Conservation (phyloP, 2,888 invertebrate genomes). For the Taphrorychus bicolor region DNA sequence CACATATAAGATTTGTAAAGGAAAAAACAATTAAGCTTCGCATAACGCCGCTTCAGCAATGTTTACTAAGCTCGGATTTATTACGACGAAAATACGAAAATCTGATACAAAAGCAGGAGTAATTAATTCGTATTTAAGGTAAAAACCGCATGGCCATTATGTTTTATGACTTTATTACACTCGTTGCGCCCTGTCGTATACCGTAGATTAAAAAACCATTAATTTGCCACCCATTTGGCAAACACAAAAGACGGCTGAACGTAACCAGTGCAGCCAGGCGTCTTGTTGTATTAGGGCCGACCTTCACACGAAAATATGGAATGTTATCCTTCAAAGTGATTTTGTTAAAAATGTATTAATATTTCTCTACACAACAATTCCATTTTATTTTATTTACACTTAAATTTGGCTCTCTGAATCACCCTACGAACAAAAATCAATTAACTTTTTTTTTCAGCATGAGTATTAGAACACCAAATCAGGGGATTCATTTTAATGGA, state of each 20-base stretch:
- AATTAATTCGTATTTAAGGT: constrained; percentile 12
- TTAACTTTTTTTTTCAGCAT: no score
- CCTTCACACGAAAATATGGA: background rate
- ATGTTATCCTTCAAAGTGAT: background rate
- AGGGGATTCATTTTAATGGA: no score
- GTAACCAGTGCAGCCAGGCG: background rate
- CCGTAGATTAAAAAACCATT: constrained; percentile 32
- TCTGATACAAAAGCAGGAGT: constrained; percentile 1
- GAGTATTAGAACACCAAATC: no score
- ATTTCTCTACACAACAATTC: background rate
- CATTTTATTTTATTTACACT: no score
- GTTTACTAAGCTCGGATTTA: background rate
- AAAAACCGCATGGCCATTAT: constrained; percentile 16
- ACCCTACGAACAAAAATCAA: no score
- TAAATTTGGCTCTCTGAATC: no score
- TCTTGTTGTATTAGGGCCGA: background rate
- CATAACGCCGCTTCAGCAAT: no score
- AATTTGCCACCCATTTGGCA: constrained; percentile 25
- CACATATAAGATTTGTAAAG: no score
- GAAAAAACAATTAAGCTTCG: no score
- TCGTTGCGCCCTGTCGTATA: constrained; percentile 8
- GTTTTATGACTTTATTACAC: constrained; percentile 26
- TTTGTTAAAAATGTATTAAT: background rate
- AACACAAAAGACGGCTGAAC: constrained; percentile 26
- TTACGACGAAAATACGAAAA: background rate